Evolutionary conservation across 2,888 invertebrate species (phyloP), one percentile per base, ranked within the genome.

Genomic region (Kuschelorhynchus macadamiae): DNA sequence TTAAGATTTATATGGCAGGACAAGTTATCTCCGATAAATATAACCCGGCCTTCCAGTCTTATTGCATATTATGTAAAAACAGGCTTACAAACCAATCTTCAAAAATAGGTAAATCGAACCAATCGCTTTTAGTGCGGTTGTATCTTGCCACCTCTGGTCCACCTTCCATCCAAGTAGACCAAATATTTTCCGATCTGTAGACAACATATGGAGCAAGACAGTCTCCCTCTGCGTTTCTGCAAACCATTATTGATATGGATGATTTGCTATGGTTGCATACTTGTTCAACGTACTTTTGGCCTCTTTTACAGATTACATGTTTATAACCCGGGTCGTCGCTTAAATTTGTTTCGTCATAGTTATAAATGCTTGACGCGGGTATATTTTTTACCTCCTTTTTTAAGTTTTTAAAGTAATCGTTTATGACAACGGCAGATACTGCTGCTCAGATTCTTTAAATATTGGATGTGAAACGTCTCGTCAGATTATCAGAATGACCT

Each of bases 1-100:
- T 70, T 66, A 18, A 53, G 46, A 65, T 67, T 75, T 56, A 72
- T 72, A 75, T 74, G 79, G 41, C 66, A 63, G 16, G 73, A 61
- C n/a, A 41, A 42, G 17, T 52, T 61, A 18, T 52, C 61, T 9
- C 52, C 61, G n/a, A 61, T 75, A 17, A 80, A 30, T 30, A 78
- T 75, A 62, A 76, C 78, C 52, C 68, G 74, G 47, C 72, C 74
- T 17, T 42, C 55, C 8, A 42, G 17, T 8, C 14, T 1, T 17
- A 14, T 42, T 16, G 14, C 42, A 14, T 14, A 8, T 70, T 32
- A 18, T 5, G 7, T 3, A 25, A 25, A 25, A 25, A 5, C 7
- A 5, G 21, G 52, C 7, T 52, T 41, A n/a, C n/a, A 60, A 74
- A 74, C 74, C 72, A 74, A 56, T 75, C 74, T 21, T 42, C 14